A percentile compares a stretch with the other conserved stretches of the same genome.
phyloP scores from a whole-genome alignment of 2,113 vertebrate genomes.

The Campylorhamphus procurvoides region DNA sequence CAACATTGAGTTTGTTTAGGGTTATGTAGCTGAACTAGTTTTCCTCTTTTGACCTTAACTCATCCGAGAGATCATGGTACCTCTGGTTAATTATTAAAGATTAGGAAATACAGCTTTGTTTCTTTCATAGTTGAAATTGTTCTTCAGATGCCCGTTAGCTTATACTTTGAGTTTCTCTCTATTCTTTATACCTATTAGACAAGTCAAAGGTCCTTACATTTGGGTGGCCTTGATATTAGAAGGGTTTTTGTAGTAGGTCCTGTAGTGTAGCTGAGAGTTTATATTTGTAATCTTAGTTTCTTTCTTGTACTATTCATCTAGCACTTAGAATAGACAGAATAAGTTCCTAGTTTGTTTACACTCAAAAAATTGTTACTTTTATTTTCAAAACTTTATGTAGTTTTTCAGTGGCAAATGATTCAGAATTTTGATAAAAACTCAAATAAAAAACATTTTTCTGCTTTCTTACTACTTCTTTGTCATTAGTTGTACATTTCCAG shows the following conservation, averaged over 20 bases:
- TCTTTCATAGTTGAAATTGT: not conserved
- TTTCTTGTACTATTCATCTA: not conserved
- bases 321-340: not conserved
- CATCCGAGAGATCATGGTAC: not conserved
- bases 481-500: not conserved
- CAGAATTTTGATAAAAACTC: not conserved
- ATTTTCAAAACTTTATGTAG: not conserved
- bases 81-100: constrained; percentile 34
- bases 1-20: not conserved
- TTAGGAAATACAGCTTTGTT: not conserved
- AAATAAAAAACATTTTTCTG: not conserved
- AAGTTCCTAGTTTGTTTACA: not conserved
- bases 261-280: not conserved
- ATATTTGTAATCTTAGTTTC: not conserved
- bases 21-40: not conserved
- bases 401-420: not conserved
- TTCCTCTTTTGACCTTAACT: not conserved
- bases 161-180: not conserved
- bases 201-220: not conserved
- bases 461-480: not conserved
- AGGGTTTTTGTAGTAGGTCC: not conserved
- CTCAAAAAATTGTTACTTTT: not conserved
- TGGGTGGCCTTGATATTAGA: not conserved
- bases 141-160: not conserved
- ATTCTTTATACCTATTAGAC: not conserved